Evolutionary conservation across 2,888 invertebrate genomes (phyloP).

Genomic region (Heterodera filipjevi): DNA sequence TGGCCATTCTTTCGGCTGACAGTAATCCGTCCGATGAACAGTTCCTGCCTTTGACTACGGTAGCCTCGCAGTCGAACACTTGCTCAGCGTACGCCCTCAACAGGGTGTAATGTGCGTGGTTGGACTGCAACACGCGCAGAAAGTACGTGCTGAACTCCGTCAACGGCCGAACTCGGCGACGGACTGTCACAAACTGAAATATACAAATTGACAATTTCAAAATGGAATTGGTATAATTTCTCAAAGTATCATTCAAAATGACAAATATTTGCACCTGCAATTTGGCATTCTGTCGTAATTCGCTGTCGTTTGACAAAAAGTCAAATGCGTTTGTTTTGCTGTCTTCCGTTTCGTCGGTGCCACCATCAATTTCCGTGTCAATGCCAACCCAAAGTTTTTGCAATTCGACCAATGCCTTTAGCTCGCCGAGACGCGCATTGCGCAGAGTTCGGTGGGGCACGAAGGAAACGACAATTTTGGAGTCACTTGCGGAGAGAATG

Average conservation of each 20-base stretch:
- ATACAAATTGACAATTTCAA: neutral
- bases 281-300: slow-evolving; percentile 7
- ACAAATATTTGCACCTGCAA: neutral
- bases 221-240: neutral
- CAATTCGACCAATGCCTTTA: neutral
- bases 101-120: slow-evolving; percentile 61
- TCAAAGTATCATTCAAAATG: neutral
- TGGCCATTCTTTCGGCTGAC: slow-evolving; percentile 18
- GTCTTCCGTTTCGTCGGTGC: slow-evolving; percentile 16
- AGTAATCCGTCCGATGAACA: slow-evolving; percentile 5
- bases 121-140: slow-evolving; percentile 58
- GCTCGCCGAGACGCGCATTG: slow-evolving; percentile 1
- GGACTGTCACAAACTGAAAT: slow-evolving; percentile 33
- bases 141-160: slow-evolving; percentile 62
- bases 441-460: slow-evolving; percentile 18
- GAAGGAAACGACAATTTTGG: slow-evolving; percentile 51
- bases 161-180: slow-evolving; percentile 38
- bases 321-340: slow-evolving; percentile 4
- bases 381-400: slow-evolving; percentile 25
- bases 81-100: slow-evolving; percentile 61
- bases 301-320: slow-evolving; percentile 18
- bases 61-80: slow-evolving; percentile 45
- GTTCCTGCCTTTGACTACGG: slow-evolving; percentile 12
- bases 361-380: neutral
- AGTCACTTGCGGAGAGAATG: slow-evolving; percentile 53